Conservation (phyloP, 2,113 vertebrate species). For the Australoheros scitulus region DNA sequence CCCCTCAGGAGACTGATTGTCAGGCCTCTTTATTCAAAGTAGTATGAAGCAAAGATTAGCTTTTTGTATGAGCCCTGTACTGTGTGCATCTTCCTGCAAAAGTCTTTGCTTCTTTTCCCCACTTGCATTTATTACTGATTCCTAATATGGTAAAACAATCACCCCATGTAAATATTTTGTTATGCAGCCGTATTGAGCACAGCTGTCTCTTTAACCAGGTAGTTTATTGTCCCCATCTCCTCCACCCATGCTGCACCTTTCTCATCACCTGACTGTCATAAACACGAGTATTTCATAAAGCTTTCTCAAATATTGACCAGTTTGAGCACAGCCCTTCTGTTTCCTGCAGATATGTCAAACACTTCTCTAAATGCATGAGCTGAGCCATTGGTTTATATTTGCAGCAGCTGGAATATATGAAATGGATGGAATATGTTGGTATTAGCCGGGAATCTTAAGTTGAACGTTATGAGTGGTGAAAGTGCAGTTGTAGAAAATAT, state of each 20-base stretch:
- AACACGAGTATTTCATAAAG: constrained; percentile 69
- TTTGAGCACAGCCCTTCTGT: constrained; percentile 29
- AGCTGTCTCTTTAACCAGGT: constrained; percentile 16
- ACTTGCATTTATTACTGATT: constrained; percentile 6
- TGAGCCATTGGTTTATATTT: constrained; percentile 15
- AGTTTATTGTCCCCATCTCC: constrained; percentile 64
- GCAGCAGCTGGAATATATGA: not conserved
- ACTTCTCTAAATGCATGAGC: constrained; percentile 8
- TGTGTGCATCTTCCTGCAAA: not conserved
- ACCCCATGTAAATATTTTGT: constrained; percentile 26
- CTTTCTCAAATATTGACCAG: constrained; percentile 78
- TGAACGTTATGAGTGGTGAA: not conserved
- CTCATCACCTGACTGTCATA: constrained; percentile 60
- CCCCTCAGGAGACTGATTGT: constrained; percentile 48
- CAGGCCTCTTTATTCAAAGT: constrained; percentile 57
- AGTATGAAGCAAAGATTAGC: constrained; percentile 11
- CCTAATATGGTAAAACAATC: constrained; percentile 36
- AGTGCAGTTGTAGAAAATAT: not conserved
- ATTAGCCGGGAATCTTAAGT: not conserved
- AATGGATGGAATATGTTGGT: not conserved
- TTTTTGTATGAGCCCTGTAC: not conserved
- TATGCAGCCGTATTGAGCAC: constrained; percentile 10
- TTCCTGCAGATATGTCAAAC: constrained; percentile 28
- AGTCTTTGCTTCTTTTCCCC: not conserved
- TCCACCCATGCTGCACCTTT: constrained; percentile 57